Evolutionary conservation across 2,888 invertebrate genomes (phyloP), one percentile per base, ranked within the genome.

Genomic region (Tenthredo scrophulariae): DNA sequence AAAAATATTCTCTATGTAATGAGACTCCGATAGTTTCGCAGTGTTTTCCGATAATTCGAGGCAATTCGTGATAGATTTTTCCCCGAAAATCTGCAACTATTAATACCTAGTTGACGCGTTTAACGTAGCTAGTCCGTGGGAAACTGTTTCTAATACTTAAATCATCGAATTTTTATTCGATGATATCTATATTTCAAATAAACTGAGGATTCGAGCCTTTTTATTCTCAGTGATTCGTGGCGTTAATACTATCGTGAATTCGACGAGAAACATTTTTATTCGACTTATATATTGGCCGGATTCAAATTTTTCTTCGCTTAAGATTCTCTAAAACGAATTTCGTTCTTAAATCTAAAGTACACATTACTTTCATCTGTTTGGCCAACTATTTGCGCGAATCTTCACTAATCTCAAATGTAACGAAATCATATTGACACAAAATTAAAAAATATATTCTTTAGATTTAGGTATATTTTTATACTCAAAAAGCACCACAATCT

Each of bases 311-410:
- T 26, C 10, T 62, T 62, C 9, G 62, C 62, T 62, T 22, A 26
- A 62, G 1, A 62, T 22, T 26, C 26, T 62, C 26, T 13, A 13
- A 62, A 62, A 62, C 26, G 13, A 62, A 13, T 62, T 26, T 62
- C 26, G 13, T 26, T 62, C 62, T 62, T 62, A 26, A 62, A 62
- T 62, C 62, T 62, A 26, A 62, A 13, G 10, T 72, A 70, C 13
- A 70, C 13, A 33, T 15, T 72, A 72, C 70, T 72, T 72, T 72
- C 70, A 40, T 40, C 0, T 72, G 70, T 40, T 37, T 33, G 40
- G n/a, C 18, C 70, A 72, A 72, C 40, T 37, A 72, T 72, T 72
- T 72, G 18, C 37, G 70, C 70, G 40, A 72, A 72, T 37, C 37
- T 72, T n/a, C 9, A n/a, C n/a, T 22, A 72, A 72, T 37, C 40